Percentiles rank a stretch among this genome's conserved stretches.
Evolutionary conservation across 2,113 vertebrate species (phyloP).

Genomic region (Clarias gariepinus): DNA sequence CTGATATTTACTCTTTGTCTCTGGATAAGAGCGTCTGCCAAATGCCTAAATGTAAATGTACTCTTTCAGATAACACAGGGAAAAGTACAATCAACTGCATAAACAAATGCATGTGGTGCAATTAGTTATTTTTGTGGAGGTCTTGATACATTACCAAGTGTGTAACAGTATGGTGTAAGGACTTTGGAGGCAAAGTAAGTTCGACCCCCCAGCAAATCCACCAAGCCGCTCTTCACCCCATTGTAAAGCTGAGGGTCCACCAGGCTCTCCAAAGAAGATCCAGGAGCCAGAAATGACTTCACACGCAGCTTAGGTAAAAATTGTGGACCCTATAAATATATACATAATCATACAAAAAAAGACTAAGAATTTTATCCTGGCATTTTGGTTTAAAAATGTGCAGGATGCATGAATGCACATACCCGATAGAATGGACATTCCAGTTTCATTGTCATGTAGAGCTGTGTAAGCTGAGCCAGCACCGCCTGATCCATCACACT

Average conservation of each 20-base stretch:
- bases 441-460: slow-evolving; percentile 82
- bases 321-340: slow-evolving; percentile 72
- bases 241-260: slow-evolving; percentile 77
- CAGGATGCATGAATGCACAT: slow-evolving; percentile 50
- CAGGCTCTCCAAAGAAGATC: slow-evolving; percentile 73
- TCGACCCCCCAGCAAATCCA: slow-evolving; percentile 80
- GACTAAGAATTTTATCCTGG: background rate
- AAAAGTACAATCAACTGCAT: background rate
- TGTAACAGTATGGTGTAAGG: slow-evolving; percentile 85
- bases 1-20: background rate
- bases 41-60: too few relatives aligned
- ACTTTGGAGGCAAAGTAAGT: slow-evolving; percentile 83
- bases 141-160: slow-evolving; percentile 42
- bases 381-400: background rate
- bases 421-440: slow-evolving; percentile 89
- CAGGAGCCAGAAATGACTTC: slow-evolving; percentile 74
- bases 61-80: background rate
- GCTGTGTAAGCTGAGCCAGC: slow-evolving; percentile 82
- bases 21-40: too few relatives aligned
- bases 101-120: too few relatives aligned
- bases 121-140: background rate
- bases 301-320: slow-evolving; percentile 77
- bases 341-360: background rate
- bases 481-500: slow-evolving; percentile 67
- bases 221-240: slow-evolving; percentile 76